These are phyloP conservation scores for Enteromius treurensis DNA, from an alignment of 2,797 vertebrate species.

Conservation along the genomic window DNA sequence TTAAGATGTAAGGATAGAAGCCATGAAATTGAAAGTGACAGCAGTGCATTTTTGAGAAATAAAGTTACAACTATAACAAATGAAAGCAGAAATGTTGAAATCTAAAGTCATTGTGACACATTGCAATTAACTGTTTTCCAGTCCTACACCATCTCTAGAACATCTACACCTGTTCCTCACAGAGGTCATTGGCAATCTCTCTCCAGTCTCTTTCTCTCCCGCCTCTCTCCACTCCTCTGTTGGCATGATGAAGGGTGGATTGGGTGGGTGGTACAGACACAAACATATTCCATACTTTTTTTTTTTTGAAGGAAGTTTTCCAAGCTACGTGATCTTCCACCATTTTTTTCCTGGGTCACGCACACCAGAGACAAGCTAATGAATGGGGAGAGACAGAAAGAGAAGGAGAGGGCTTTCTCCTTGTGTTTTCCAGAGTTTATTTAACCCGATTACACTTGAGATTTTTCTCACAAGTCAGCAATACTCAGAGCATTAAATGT, in stretches of 20 bases:
- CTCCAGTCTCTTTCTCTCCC: background rate
- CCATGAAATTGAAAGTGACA: background rate
- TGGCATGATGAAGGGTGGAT: slow-evolving; percentile 39
- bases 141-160: background rate
- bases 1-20: background rate
- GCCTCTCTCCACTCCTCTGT: background rate
- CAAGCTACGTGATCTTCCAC: slow-evolving; percentile 57
- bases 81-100: background rate
- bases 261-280: slow-evolving; percentile 42
- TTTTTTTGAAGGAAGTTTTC: slow-evolving; percentile 39
- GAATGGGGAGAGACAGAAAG: background rate
- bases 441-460: slow-evolving; percentile 70
- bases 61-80: background rate
- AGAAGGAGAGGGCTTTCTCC: slow-evolving; percentile 19
- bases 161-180: background rate
- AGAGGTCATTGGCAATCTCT: background rate
- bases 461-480: slow-evolving; percentile 71
- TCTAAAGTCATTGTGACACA: background rate
- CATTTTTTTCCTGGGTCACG: slow-evolving; percentile 52
- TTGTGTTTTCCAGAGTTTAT: slow-evolving; percentile 62
- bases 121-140: background rate
- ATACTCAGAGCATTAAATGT: slow-evolving; percentile 64
- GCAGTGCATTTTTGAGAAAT: background rate
- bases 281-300: slow-evolving; percentile 21
- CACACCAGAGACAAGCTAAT: slow-evolving; percentile 31